Evolutionary conservation across 1,140 invertebrate species (phyloP).

Genomic region (Drosophila persimilis): DNA sequence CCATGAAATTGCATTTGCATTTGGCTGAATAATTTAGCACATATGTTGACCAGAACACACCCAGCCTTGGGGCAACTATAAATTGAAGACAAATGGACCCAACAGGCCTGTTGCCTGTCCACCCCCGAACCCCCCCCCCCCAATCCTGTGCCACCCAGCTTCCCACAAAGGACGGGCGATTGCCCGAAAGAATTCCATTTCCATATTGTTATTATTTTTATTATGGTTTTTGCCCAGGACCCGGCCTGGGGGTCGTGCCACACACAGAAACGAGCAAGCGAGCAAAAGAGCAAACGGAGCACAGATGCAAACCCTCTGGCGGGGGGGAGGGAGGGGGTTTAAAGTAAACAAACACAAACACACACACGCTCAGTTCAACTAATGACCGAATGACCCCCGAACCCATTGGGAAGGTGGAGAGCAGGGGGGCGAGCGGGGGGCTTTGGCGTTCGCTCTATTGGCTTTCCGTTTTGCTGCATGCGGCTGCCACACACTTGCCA

Average conservation of each 20-base stretch:
- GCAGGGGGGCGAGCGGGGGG: too few species aligned
- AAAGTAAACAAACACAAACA: slow-evolving; percentile 31
- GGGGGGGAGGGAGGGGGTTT: slow-evolving; percentile 12
- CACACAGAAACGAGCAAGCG: not conserved
- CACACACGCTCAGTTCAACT: slow-evolving; percentile 11
- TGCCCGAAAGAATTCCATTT: slow-evolving; percentile 50
- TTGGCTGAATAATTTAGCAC: slow-evolving; percentile 63
- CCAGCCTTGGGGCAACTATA: slow-evolving; percentile 41
- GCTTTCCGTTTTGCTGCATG: not conserved
- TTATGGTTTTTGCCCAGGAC: slow-evolving; percentile 8
- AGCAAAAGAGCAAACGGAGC: slow-evolving; percentile 12
- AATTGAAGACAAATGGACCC: slow-evolving; percentile 67
- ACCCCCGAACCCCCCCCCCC: not conserved
- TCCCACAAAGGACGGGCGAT: not conserved
- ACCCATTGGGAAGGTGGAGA: not conserved
- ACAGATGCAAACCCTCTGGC: not conserved
- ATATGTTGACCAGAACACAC: slow-evolving; percentile 37
- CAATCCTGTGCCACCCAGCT: not conserved
- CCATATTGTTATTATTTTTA: slow-evolving; percentile 48
- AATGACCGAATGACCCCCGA: slow-evolving; percentile 14
- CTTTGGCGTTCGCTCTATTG: not conserved
- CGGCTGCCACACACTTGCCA: slow-evolving; percentile 13
- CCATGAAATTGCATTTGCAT: slow-evolving; percentile 62
- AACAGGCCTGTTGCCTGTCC: not conserved
- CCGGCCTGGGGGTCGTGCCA: not conserved